A percentile compares a stretch with the other conserved stretches of the same genome.
These are phyloP conservation scores for Cynaeus angustus DNA, from an alignment of 2,888 invertebrate species.

Conservation along the genomic window DNA sequence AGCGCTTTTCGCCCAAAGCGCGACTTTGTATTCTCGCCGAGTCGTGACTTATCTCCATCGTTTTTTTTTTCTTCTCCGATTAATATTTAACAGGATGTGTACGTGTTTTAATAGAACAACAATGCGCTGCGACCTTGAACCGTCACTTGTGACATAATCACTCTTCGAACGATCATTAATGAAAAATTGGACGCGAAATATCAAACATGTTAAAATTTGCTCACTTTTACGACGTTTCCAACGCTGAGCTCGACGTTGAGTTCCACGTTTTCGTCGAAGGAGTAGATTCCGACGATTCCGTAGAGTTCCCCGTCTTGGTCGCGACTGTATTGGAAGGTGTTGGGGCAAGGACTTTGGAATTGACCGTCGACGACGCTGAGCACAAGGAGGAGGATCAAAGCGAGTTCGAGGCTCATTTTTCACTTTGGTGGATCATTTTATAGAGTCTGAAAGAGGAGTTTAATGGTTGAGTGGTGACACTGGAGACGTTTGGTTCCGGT, in stretches of 20 bases:
- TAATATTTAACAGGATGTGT: slow-evolving; percentile 42
- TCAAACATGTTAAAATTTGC: slow-evolving; percentile 29
- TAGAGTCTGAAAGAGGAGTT: not conserved
- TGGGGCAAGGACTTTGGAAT: slow-evolving; percentile 66
- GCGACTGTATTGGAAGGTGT: slow-evolving; percentile 69
- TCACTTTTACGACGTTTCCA: slow-evolving; percentile 65
- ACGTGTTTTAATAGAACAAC: slow-evolving; percentile 8
- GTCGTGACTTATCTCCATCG: slow-evolving; percentile 19
- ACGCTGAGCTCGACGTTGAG: slow-evolving; percentile 66
- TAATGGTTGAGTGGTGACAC: slow-evolving; percentile 20
- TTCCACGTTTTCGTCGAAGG: slow-evolving; percentile 56
- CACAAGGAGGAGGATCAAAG: not conserved
- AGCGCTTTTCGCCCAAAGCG: not conserved
- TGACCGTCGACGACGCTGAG: slow-evolving; percentile 5
- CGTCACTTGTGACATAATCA: slow-evolving; percentile 4
- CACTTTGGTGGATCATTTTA: slow-evolving; percentile 15
- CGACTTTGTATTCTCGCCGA: not conserved
- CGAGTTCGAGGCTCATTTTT: slow-evolving; percentile 18
- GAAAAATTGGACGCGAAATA: slow-evolving; percentile 16
- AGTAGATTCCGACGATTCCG: slow-evolving; percentile 68
- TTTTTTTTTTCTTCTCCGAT: slow-evolving; percentile 7
- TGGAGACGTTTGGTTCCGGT: slow-evolving; percentile 15
- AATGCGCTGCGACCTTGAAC: slow-evolving; percentile 26
- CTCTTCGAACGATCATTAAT: not conserved
- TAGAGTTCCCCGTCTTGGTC: slow-evolving; percentile 69